A percentile compares a stretch with the other conserved stretches of the same genome.
These are phyloP conservation scores for Sitobion miscanthi DNA, from an alignment of 1,140 invertebrate species.

Conservation along the genomic window DNA sequence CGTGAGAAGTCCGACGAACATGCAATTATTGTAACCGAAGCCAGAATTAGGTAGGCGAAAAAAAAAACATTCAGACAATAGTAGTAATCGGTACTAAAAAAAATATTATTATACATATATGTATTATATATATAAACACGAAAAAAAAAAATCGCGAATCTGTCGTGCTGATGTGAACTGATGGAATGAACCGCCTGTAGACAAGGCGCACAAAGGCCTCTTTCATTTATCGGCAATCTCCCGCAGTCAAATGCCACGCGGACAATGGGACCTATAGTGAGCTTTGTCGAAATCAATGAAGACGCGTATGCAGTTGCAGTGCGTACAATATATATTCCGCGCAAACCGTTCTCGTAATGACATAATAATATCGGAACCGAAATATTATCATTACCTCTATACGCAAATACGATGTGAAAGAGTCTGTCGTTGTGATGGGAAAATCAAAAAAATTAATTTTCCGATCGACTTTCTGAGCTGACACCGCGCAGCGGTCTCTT, in stretches of 20 bases:
- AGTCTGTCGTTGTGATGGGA: background rate
- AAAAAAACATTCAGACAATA: slow-evolving; percentile 46
- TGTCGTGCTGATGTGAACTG: slow-evolving; percentile 56
- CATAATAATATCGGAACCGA: background rate
- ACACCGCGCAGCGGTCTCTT: too few species aligned
- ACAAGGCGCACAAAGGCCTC: slow-evolving; percentile 44
- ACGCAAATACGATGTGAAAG: background rate
- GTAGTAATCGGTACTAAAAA: slow-evolving; percentile 34
- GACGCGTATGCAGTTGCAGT: background rate
- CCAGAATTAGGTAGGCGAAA: slow-evolving; percentile 41
- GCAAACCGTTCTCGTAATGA: background rate
- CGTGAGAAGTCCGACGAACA: slow-evolving; percentile 47
- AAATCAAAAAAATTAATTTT: background rate
- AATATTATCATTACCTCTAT: background rate
- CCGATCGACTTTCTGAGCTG: background rate
- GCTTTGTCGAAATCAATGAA: slow-evolving; percentile 45
- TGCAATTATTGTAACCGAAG: slow-evolving; percentile 57
- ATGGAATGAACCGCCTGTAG: slow-evolving; percentile 54
- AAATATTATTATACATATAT: background rate
- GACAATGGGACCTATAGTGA: slow-evolving; percentile 16
- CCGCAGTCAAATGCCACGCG: slow-evolving; percentile 41
- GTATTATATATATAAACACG: background rate
- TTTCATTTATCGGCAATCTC: slow-evolving; percentile 47
- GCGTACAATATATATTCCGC: background rate
- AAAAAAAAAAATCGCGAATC: slow-evolving; percentile 33